These are phyloP conservation scores for Geococcyx californianus DNA, from an alignment of 2,113 vertebrate genomes.

Conservation along the genomic window DNA sequence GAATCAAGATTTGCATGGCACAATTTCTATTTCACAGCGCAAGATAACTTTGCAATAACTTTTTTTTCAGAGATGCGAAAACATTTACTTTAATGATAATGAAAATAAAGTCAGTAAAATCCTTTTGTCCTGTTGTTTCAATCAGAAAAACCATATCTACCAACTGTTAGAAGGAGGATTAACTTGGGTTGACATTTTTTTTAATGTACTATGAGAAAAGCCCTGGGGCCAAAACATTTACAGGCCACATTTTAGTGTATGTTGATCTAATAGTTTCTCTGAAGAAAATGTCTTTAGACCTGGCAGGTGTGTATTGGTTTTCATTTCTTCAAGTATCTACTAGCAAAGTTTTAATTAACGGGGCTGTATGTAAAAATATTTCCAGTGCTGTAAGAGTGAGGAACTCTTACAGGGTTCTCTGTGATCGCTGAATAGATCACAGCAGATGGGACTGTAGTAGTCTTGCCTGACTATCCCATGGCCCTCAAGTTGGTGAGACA, in stretches of 20 bases:
- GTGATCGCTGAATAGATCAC: not conserved
- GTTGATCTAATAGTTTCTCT: constrained; percentile 51
- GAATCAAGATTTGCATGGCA: constrained; percentile 70
- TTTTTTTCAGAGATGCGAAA: constrained; percentile 32
- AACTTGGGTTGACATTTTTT: constrained; percentile 49
- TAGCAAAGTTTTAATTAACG: constrained; percentile 53
- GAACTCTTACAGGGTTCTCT: not conserved
- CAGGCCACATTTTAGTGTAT: constrained; percentile 32
- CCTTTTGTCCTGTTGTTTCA: constrained; percentile 58
- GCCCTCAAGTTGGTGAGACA: not conserved
- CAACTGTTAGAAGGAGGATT: constrained; percentile 66
- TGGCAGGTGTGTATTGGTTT: constrained; percentile 62
- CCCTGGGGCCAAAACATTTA: constrained; percentile 65
- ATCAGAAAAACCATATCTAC: constrained; percentile 70
- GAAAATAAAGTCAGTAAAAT: constrained; percentile 63
- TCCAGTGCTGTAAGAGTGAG: not conserved
- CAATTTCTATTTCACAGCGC: constrained; percentile 27
- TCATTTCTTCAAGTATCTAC: constrained; percentile 53
- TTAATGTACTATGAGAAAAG: constrained; percentile 58
- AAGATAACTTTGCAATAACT: constrained; percentile 44
- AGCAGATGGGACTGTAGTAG: not conserved
- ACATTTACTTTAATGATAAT: constrained; percentile 68
- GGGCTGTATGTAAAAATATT: not conserved
- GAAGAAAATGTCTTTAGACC: constrained; percentile 55
- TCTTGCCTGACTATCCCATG: not conserved